phyloP scores from a whole-genome alignment of 2,888 invertebrate species.

The Caradrina kadenii region DNA sequence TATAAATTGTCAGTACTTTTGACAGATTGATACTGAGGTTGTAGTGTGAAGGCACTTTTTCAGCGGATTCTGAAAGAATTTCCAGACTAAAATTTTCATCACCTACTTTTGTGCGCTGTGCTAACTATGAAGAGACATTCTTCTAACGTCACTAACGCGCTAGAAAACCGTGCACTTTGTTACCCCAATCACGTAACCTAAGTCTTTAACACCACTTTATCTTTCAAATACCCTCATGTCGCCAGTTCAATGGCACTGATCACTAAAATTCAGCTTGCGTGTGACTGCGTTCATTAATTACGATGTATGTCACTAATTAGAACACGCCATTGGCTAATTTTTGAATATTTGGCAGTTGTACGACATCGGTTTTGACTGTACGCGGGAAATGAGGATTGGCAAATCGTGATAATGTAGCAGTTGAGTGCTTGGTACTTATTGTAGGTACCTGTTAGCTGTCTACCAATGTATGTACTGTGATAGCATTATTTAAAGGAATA shows the following conservation, averaged over 20 bases:
- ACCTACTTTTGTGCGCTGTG: too few relatives aligned
- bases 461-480: too few relatives aligned
- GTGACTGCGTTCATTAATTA: conserved; percentile 38
- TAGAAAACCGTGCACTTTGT: background rate
- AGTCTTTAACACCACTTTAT: background rate
- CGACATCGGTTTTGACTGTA: background rate
- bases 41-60: too few relatives aligned
- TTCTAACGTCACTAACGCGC: background rate
- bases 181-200: conserved; percentile 10
- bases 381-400: background rate
- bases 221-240: conserved; percentile 33
- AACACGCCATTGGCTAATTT: conserved; percentile 44
- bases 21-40: too few relatives aligned
- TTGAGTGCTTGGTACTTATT: too few relatives aligned
- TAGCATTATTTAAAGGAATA: too few relatives aligned
- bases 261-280: conserved; percentile 35
- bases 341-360: conserved; percentile 21
- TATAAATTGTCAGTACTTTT: too few relatives aligned
- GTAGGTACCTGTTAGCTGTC: too few relatives aligned
- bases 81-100: too few relatives aligned
- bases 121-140: background rate
- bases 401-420: background rate
- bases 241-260: conserved; percentile 38
- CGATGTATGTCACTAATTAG: conserved; percentile 44
- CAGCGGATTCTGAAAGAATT: too few relatives aligned